Conservation (phyloP, 35 echinoderm and acorn worm species). For the Apostichopus californicus region DNA sequence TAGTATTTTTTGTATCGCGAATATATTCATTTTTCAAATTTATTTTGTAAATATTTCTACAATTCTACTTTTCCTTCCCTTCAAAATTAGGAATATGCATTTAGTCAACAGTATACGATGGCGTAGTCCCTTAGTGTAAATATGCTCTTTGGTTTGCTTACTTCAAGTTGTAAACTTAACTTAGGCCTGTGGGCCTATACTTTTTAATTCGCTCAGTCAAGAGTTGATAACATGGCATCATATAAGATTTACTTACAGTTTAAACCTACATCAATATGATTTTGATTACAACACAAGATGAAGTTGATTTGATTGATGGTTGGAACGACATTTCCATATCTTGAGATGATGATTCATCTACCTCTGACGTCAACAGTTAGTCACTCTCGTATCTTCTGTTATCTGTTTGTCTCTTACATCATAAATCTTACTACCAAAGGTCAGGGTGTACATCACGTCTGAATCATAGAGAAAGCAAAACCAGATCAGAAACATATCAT, state of each 20-base stretch:
- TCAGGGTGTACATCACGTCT: background rate
- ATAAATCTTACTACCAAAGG: slow-evolving; percentile 11
- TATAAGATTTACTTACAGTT: background rate
- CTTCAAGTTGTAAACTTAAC: no score
- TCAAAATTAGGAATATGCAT: no score
- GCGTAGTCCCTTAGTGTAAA: no score
- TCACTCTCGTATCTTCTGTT: slow-evolving; percentile 2
- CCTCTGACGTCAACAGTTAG: slow-evolving; percentile 33
- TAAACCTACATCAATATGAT: background rate
- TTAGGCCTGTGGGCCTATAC: no score
- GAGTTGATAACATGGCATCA: no score
- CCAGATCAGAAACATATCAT: background rate
- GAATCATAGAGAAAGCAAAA: slow-evolving; percentile 22
- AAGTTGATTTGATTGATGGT: slow-evolving; percentile 16
- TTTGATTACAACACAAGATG: background rate
- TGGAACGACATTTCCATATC: slow-evolving; percentile 15
- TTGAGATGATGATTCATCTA: slow-evolving; percentile 38
- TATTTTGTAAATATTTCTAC: no score
- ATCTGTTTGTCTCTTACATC: slow-evolving; percentile 35
- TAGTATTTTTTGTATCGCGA: no score
- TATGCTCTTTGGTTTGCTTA: no score
- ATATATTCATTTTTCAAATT: no score
- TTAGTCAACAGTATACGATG: no score
- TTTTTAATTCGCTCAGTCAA: no score
- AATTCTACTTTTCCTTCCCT: no score